Evolutionary conservation across 2,797 vertebrate genomes (phyloP).

Genomic region (Coracias cyanogaster): DNA sequence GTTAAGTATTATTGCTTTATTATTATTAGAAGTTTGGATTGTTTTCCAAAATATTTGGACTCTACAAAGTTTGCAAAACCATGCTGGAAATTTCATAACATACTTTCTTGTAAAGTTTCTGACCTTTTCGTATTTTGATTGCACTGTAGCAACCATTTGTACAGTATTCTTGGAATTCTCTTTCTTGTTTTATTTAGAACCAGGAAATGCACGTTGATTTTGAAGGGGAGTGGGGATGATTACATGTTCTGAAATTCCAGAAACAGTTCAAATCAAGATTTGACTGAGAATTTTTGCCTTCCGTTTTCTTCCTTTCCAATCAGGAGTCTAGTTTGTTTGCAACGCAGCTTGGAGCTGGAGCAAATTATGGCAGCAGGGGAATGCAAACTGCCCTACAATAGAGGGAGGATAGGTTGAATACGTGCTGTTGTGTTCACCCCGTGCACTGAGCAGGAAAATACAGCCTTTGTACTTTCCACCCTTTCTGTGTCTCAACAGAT

Average conservation of each 20-base stretch:
- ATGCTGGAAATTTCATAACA: slow-evolving; percentile 18
- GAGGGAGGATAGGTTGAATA: not conserved
- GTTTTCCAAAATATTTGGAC: slow-evolving; percentile 8
- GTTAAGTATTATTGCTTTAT: slow-evolving; percentile 27
- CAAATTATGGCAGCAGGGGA: not conserved
- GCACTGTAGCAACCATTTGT: not conserved
- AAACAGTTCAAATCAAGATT: not conserved
- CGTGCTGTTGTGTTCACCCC: not conserved
- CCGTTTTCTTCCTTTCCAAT: not conserved
- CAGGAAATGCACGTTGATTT: not conserved
- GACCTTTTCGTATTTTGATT: slow-evolving; percentile 18
- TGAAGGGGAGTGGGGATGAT: not conserved
- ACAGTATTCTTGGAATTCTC: slow-evolving; percentile 6
- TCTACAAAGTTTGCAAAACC: not conserved
- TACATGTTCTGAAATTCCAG: not conserved
- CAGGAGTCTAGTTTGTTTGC: not conserved
- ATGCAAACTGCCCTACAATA: not conserved
- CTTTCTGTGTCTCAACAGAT: not conserved
- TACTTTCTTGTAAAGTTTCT: slow-evolving; percentile 14
- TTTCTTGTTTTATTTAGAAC: slow-evolving; percentile 52
- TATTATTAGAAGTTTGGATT: slow-evolving; percentile 8
- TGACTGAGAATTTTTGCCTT: not conserved
- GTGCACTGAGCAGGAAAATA: not conserved
- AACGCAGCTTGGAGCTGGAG: not conserved
- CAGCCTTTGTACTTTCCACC: not conserved